phyloP scores from a whole-genome alignment of 2,797 vertebrate species.

The Leptoclinus maculatus region DNA sequence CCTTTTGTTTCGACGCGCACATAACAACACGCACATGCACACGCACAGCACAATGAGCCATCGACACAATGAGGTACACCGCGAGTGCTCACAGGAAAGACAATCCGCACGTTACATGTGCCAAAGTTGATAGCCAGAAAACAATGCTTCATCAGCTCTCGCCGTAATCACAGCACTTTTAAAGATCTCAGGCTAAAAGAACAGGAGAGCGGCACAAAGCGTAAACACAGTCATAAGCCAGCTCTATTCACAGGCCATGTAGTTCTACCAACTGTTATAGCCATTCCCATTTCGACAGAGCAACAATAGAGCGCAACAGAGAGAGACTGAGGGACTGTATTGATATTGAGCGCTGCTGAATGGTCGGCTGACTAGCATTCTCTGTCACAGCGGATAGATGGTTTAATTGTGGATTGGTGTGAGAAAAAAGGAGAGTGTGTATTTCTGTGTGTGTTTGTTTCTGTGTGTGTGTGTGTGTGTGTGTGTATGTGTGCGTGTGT shows the following conservation, averaged over 20 bases:
- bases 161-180: constrained; percentile 63
- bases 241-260: constrained; percentile 59
- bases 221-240: constrained; percentile 55
- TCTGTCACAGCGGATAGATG: constrained; percentile 72
- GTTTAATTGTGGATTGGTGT: constrained; percentile 75
- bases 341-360: constrained; percentile 74
- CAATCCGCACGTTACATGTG: constrained; percentile 51
- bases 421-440: constrained; percentile 38
- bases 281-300: constrained; percentile 60
- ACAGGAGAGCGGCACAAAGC: constrained; percentile 58
- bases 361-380: constrained; percentile 64
- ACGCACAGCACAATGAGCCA: constrained; percentile 47
- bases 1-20: constrained; percentile 42
- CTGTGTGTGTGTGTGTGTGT: neutral
- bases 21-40: constrained; percentile 2
- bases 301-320: constrained; percentile 66
- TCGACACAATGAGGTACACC: constrained; percentile 52
- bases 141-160: constrained; percentile 68
- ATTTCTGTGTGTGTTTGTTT: constrained; percentile 24
- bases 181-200: constrained; percentile 57
- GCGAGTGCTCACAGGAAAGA: constrained; percentile 45
- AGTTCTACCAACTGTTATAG: constrained; percentile 66
- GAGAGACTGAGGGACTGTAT: constrained; percentile 68
- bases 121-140: constrained; percentile 62
- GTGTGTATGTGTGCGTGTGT: neutral